phyloP scores from a whole-genome alignment of 2,113 vertebrate genomes.

The Thalassoma bifasciatum region DNA sequence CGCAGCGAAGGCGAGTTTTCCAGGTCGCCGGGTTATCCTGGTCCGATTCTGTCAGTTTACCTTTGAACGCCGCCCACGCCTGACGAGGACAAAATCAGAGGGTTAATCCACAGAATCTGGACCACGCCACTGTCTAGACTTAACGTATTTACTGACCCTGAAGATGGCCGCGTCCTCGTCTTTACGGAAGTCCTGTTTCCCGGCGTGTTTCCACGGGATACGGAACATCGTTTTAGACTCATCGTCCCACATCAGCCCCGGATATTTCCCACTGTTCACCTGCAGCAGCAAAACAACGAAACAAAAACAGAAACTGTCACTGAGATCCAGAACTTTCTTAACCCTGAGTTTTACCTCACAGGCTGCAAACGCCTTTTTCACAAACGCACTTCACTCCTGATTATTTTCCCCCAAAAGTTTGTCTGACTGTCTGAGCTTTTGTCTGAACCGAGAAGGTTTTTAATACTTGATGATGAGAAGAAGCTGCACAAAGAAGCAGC shows the following conservation, averaged over 20 bases:
- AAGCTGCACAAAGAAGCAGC: no score
- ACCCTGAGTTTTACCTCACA: no score
- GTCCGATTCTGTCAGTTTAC: conserved; percentile 78
- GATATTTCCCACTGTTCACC: conserved; percentile 86
- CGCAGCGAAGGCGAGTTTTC: conserved; percentile 93
- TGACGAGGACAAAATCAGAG: conserved; percentile 35
- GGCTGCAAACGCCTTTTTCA: no score
- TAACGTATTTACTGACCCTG: conserved; percentile 84
- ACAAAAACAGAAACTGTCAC: no score
- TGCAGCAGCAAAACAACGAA: no score
- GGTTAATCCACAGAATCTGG: background rate
- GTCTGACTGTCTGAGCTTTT: no score
- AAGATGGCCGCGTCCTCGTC: conserved; percentile 92
- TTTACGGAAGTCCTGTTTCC: conserved; percentile 92
- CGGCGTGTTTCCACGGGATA: conserved; percentile 96
- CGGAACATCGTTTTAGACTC: conserved; percentile 88
- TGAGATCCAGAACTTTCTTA: no score
- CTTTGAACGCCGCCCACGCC: conserved; percentile 92
- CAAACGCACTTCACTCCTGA: no score
- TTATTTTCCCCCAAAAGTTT: no score
- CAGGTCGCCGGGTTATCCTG: conserved; percentile 83
- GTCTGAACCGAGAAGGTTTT: no score
- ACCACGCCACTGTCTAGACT: no score
- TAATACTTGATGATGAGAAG: no score
- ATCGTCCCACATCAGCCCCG: conserved; percentile 90